Evolutionary conservation across 2,888 invertebrate species (phyloP), one percentile per base, ranked within the genome.

Genomic region (Strigamia transsilvanica): DNA sequence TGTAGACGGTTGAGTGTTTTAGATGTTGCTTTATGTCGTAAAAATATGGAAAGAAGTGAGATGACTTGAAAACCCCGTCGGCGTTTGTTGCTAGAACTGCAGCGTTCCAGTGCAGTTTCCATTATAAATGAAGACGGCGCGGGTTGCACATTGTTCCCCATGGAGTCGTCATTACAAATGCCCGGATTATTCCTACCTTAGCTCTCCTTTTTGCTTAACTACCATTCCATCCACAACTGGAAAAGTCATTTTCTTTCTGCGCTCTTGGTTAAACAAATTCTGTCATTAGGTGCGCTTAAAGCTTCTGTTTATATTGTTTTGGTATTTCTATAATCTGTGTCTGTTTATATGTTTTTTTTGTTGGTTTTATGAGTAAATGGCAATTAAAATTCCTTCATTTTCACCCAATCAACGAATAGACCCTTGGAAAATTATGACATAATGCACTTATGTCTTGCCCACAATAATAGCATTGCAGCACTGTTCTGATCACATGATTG

Each of bases 101-200:
- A 61, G 18, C 61, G 61, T 61, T 61, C 61, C 21, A 10, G 10
- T 61, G 61, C 21, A 18, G 61, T 15, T 61, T 61, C 21, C 61
- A 61, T 61, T 61, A 61, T 61, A 61, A 61, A 61, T 61, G 61
- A 61, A 61, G 61, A 0, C 18, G 61, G 18, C 21, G 61, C 61
- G 61, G 10, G 61, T 61, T 15, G 61, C 61, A 61, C 21, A 61
- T 61, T 18, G 61, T 15, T 18, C 61, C 61, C 61, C 18, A 61
- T 18, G 61, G 61, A 61, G 61, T 61, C 61, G 61, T 61, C 61
- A 61, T 61, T 61, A 61, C 61, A 61, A 61, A 61, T 61, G 61
- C 61, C 61, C 18, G 61, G 61, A 18, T 61, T 61, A 61, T 21
- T 61, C 15, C n/a, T 61, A 7, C 13, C 23, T 21, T 23, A 10